Base-by-base conservation (phyloP, 2,113 vertebrate species). In the Panurus biarmicus region DNA sequence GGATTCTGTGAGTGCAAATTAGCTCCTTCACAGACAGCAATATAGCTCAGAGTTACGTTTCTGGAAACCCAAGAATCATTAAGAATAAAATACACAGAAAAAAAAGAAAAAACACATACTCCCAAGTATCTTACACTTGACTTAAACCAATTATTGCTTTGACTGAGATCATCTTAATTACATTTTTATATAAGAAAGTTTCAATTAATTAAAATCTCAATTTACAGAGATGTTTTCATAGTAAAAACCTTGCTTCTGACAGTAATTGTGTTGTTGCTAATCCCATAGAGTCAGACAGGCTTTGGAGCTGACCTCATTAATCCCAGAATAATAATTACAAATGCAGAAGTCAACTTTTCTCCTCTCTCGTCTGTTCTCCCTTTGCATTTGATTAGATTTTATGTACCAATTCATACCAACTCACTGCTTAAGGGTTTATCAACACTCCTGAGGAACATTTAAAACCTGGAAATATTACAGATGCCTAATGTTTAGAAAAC, bases 221-320 rank as follows among this genome's bases (percentile, higher is more conserved):
- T 22, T 79, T 91, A 71, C 33, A 73, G 47, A 85, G 67, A 83
- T 36, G 48, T 74, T 93, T 94, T 51, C 64, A 71, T 28, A 38
- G 56, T 74, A 57, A 83, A 85, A 91, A 83, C 44, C 48, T 67
- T 77, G 53, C 61, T 94, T 64, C 72, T 77, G 82, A 95, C 74
- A 86, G 53, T 71, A 94, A 85, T 18, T 62, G 45, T 58, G 67
- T 81, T 86, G 67, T 4, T 85, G 64, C 56, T 94, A 93, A 95
- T 90, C 87, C 64, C 76, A 81, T 0, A 81, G 82, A 95, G 75
- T 87, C 80, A 87, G 86, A 64, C 0, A 5, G 72, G 69, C 65
- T 96, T 91, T 90, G 85, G 67, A 88, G 88, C 62, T 94, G 64
- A 91, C 82, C 85, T 95, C 69, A 74, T 92, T 97, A 95, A 95